Base-by-base conservation (phyloP, 2,797 vertebrate species). In the Lagocephalus sceleratus region DNA sequence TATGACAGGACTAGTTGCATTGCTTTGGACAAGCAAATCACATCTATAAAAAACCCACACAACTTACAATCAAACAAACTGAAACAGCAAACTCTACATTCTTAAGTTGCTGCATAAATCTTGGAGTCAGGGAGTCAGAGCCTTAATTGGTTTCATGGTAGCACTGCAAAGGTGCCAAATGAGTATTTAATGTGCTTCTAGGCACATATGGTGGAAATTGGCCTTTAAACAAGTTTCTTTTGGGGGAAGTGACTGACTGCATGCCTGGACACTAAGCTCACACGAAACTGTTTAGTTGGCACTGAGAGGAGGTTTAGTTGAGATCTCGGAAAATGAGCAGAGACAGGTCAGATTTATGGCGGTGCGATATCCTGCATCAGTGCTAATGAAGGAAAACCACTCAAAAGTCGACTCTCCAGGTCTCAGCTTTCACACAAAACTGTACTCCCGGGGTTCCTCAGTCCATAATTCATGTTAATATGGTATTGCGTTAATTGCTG, bases 181-280 rank as follows among this genome's bases (percentile, higher is more conserved):
- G 42, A 51, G 42, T 60, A 2, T 78, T 45, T 57, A 54, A 66
- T 66, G 47, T 75, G 71, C 61, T 79, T 51, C 1, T 15, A 58
- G 54, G 64, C 66, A 66, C 72, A 78, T 38, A 57, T 74, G 78
- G 76, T 78, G 73, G 78, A 86, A 87, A 86, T 78, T 51, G 70
- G 67, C 74, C 75, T 66, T 64, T 47, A 81, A 78, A 80, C 67
- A 60, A 81, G 87, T 85, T 84, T 85, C 85, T 79, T 74, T 60
- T 62, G 60, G 59, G 56, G 44, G 39, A 58, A 67, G 62, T 50
- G 46, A 68, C 62, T 50, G 39, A 29, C 63, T 41, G 67, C 81
- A 85, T 81, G 81, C 63, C 83, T 86, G 78, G 51, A 79, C 42
- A 29, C 62, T 74, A 69, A 81, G 65, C 54, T 78, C 76, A 75